Evolutionary conservation across 2,888 invertebrate genomes (phyloP), one percentile per base, ranked within the genome.

Genomic region (Apotomis turbidana): DNA sequence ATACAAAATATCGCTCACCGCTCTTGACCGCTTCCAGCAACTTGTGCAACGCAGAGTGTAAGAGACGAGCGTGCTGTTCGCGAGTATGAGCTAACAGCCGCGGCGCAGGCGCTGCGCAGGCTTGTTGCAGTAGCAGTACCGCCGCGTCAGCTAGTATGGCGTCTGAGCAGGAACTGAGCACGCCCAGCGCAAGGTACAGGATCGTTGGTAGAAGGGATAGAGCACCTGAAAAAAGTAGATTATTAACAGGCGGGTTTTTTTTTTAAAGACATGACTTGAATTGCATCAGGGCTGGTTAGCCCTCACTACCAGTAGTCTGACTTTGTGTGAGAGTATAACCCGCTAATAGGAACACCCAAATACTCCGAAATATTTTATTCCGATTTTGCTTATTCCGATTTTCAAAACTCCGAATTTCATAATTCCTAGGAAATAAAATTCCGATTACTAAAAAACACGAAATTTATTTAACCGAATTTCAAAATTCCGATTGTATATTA

Each of bases 21-120:
- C 97, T 97, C 90, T 98, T 98, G 0, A 98, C 97, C 75, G 98
- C 94, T 87, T 98, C 98, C 58, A 99, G 95, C 5, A 99, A 95
- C 80, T 98, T 98, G 10, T 97, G 97, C 52, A 99, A 93, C 36
- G 98, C 96, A 87, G 97, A 97, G 87, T 98, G 98, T 78, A 99
- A 89, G 77, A 98, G 93, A 78, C 95, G 94, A 68, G 96, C 95
- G 97, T 98, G 98, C 76, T 96, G 95, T 54, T 94, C 94, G 49
- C 94, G 93, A 6, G 96, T 95, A 83, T 96, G 96, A 68, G 94
- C 94, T 83, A 95, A 95, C 36, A 94, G 94, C 3, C 94, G 95
- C 49, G 97, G 94, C 9, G 94, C 92, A 80, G 95, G 95, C 75
- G 98, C 94, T 76, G 97, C 96, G 75, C 97, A 96, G 52, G 98